Percentiles rank a stretch among this genome's conserved stretches.
phyloP scores from a whole-genome alignment of 2,113 vertebrate species.

The Pithys albifrons region DNA sequence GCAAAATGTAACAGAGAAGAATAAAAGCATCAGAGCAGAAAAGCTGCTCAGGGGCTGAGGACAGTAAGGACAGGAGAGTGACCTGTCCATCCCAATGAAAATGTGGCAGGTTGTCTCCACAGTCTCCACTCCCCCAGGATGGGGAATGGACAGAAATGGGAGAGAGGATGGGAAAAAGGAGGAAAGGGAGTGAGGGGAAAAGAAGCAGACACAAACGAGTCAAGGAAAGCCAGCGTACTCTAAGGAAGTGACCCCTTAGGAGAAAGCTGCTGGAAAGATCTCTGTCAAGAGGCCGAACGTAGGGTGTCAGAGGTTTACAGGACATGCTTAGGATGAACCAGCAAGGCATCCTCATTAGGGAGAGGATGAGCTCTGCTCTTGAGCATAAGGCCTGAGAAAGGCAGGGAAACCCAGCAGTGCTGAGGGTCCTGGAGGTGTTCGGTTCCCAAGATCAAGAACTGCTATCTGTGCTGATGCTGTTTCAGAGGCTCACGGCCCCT shows the following conservation, averaged over 20 bases:
- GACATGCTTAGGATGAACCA: accelerated
- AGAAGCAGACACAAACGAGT: neutral
- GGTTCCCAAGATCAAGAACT: neutral
- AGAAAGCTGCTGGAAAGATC: neutral
- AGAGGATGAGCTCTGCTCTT: neutral
- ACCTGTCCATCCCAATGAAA: neutral
- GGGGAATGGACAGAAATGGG: neutral
- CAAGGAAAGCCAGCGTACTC: neutral
- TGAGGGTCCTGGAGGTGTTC: conserved; percentile 43
- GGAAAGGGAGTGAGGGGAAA: neutral
- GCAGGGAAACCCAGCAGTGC: neutral
- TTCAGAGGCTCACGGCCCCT: neutral
- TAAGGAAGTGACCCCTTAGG: neutral
- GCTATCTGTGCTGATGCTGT: neutral
- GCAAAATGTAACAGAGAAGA: neutral
- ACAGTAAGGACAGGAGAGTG: neutral
- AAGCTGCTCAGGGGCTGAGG: neutral
- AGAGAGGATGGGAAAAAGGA: neutral
- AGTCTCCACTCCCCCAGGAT: accelerated
- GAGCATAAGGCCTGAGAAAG: neutral
- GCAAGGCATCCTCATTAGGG: neutral
- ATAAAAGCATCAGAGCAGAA: neutral
- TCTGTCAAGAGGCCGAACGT: neutral
- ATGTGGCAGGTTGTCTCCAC: neutral
- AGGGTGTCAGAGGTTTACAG: neutral